Conservation (phyloP, 2,113 vertebrate species). For the Upupa epops region DNA sequence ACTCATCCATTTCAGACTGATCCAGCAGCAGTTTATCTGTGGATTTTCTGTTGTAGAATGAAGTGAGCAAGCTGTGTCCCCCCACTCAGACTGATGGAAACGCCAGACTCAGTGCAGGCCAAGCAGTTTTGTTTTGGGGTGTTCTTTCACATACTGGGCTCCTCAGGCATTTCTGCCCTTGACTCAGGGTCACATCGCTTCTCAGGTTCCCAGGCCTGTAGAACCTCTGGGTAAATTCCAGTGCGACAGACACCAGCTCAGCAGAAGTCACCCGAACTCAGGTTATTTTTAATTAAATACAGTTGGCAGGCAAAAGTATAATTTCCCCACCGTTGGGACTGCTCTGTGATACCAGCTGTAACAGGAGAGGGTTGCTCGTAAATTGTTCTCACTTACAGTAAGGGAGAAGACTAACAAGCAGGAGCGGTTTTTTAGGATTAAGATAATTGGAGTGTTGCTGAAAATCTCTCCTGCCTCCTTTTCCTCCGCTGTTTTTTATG, state of each 20-base stretch:
- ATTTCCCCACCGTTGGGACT: neutral
- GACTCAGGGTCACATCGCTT: neutral
- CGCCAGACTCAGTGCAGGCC: neutral
- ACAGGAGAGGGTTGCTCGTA: neutral
- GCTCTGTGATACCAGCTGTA: neutral
- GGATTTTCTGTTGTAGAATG: neutral
- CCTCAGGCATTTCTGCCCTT: neutral
- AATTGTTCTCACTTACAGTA: neutral
- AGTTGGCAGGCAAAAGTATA: neutral
- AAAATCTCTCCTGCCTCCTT: neutral
- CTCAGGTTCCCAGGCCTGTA: neutral
- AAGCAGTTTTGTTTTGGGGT: neutral
- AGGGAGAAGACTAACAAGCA: neutral
- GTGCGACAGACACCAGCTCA: neutral
- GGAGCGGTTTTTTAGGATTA: neutral
- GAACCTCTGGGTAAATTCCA: neutral
- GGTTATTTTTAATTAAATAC: neutral
- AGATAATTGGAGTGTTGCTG: neutral
- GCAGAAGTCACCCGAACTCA: neutral
- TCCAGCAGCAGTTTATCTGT: neutral
- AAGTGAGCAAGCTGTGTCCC: neutral
- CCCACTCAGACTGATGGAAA: neutral
- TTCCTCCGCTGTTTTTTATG: neutral
- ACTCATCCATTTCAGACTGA: neutral
- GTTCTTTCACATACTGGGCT: neutral